A percentile compares a stretch with the other conserved stretches of the same genome.
Conservation (phyloP, 2,113 vertebrate genomes). For the Hassar affinis region DNA sequence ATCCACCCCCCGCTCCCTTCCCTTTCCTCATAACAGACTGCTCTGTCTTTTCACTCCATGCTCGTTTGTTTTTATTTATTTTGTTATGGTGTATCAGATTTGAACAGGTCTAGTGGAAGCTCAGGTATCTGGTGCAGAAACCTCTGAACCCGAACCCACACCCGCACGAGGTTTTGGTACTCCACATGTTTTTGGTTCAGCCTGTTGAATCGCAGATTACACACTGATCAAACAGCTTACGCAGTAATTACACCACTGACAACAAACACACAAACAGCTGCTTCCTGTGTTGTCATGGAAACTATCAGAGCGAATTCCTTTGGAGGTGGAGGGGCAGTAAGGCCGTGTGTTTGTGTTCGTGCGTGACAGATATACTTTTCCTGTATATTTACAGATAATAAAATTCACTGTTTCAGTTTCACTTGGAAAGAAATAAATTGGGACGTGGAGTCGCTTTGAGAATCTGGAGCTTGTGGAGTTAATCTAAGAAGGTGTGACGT, state of each 20-base stretch:
- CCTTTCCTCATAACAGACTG: background rate
- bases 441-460: no score
- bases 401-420: background rate
- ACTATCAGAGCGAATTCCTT: conserved; percentile 23
- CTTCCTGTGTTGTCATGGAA: conserved; percentile 54
- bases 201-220: background rate
- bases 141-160: background rate
- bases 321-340: background rate
- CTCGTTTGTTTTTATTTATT: background rate
- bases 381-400: background rate
- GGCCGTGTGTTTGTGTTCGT: background rate
- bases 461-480: no score
- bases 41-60: background rate
- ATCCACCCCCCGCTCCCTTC: no score
- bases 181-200: background rate
- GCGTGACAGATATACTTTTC: no score
- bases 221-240: background rate
- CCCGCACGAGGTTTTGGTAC: background rate
- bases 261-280: conserved; percentile 18
- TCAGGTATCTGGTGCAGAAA: background rate
- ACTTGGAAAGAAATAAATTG: no score
- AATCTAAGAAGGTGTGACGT: no score
- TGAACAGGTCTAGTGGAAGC: background rate
- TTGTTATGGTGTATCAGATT: background rate
- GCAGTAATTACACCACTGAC: conserved; percentile 29